phyloP scores from a whole-genome alignment of 2,888 invertebrate species.

The Cecidostiba fungosa region DNA sequence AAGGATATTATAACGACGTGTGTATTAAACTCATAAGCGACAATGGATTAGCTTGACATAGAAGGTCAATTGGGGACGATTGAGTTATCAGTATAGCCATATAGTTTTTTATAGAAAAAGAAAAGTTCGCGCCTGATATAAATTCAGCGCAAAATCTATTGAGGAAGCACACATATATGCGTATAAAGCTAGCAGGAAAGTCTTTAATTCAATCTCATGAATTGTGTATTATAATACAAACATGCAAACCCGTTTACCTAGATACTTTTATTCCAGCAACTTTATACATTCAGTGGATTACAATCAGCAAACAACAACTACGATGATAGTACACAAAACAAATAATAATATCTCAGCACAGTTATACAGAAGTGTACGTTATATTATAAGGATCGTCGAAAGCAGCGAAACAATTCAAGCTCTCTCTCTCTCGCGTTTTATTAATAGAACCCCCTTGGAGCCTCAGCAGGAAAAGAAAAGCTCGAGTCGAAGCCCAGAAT shows the following conservation, averaged over 20 bases:
- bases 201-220: neutral
- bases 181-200: neutral
- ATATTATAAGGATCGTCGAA: neutral
- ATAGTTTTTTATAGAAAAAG: too few relatives aligned
- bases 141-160: neutral
- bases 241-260: neutral
- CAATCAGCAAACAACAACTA: neutral
- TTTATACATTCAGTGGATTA: neutral
- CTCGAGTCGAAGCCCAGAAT: neutral
- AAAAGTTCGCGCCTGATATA: too few relatives aligned
- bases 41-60: too few relatives aligned
- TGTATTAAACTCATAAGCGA: too few relatives aligned
- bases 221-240: too few relatives aligned
- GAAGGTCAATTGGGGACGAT: too few relatives aligned
- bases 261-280: neutral
- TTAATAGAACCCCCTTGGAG: neutral
- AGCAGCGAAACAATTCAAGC: neutral
- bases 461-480: neutral
- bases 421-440: constrained; percentile 4
- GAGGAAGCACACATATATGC: neutral
- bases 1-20: too few relatives aligned
- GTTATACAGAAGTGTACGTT: neutral
- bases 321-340: too few relatives aligned
- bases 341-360: neutral
- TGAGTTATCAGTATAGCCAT: too few relatives aligned